Base-by-base conservation (phyloP, 2,113 vertebrate genomes). In the Trichomycterus rosablanca region DNA sequence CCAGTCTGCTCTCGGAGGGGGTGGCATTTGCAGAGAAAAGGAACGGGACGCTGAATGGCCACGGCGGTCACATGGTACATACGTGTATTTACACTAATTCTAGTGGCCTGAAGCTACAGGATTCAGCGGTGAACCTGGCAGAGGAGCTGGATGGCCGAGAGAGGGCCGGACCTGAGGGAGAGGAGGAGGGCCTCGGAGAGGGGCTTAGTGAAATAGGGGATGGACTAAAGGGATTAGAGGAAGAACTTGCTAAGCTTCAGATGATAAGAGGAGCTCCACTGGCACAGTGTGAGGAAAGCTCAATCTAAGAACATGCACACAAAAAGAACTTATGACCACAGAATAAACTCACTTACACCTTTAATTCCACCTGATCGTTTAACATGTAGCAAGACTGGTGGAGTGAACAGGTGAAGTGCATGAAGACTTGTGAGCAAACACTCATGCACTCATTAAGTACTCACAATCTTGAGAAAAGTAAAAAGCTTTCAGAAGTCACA, bases 221-320 rank as follows among this genome's bases (percentile, higher is more conserved):
- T 0, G 76, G 68, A 28, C 60, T 79, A 2, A 72, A 59, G 46
- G 67, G 68, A 56, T 49, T 81, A 11, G 83, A 86, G 30, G 83
- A 83, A 48, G 84, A 85, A 37, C 10, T 86, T 4, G 61, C 70
- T 5, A 77, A 55, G 40, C 63, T 83, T 8, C 63, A 86, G 12
- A 70, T 80, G 67, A 83, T 85, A 37, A 84, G 81, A 6, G 83
- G 81, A n/a, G 90, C 89, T 6, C 91, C 91, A 0, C 66, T 93
- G 44, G 90, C 90, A 7, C 63, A 74, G 1, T 91, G 89, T 55
- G 91, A 93, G 71, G 91, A 93, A 72, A 92, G 89, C 9, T 92
- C 91, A 3, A 92, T 93, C 72, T 93, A 76, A 85, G 43, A 22
- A 59, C 12, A 42, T 6, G 14, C 8, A 10, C 8, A 51, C 11